Conservation (phyloP, 2,888 invertebrate genomes). For the Orthosia incerta region DNA sequence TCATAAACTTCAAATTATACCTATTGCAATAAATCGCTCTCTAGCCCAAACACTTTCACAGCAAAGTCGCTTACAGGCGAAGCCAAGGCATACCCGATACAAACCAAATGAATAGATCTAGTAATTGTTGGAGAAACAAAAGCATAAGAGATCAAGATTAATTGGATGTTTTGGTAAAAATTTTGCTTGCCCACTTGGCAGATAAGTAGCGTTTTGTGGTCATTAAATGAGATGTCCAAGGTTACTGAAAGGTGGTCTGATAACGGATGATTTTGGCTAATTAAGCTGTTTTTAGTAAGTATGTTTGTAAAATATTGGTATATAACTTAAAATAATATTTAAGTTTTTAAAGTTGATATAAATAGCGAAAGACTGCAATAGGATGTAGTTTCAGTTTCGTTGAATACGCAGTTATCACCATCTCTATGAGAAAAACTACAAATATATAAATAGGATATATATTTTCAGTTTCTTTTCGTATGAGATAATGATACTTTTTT, state of each 20-base stretch:
- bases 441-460: too few species aligned
- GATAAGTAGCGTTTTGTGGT: conserved; percentile 66
- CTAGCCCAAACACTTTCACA: conserved; percentile 13
- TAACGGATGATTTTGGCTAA: conserved; percentile 58
- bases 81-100: conserved; percentile 14
- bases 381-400: neutral
- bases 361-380: neutral
- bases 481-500: neutral
- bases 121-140: conserved; percentile 36
- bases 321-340: neutral
- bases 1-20: conserved; percentile 23
- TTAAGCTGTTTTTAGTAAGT: conserved; percentile 31
- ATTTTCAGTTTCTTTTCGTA: neutral
- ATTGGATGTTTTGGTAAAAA: conserved; percentile 58
- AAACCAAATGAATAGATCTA: conserved; percentile 46
- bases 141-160: conserved; percentile 40
- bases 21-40: conserved; percentile 25
- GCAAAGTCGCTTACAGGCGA: conserved; percentile 28
- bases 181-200: conserved; percentile 62
- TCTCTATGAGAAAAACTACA: too few species aligned
- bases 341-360: neutral
- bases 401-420: too few species aligned
- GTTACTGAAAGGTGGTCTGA: conserved; percentile 61
- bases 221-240: conserved; percentile 58
- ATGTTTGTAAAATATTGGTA: neutral